These are phyloP conservation scores for Brachyalestes nurse DNA, from an alignment of 2,797 vertebrate species.

Conservation along the genomic window DNA sequence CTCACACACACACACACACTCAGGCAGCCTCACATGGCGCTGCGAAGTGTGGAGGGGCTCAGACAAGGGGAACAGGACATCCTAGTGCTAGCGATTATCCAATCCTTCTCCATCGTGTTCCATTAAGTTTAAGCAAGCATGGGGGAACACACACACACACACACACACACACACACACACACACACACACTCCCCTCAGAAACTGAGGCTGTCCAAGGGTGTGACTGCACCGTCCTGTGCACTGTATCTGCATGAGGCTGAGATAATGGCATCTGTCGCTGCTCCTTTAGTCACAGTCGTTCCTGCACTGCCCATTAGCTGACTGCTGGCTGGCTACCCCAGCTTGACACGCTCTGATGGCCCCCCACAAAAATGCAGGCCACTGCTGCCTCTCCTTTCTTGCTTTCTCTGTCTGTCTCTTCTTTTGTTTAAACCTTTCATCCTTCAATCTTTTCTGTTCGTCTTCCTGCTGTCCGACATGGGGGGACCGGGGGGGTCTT, in stretches of 20 bases:
- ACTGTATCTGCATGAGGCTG: constrained; percentile 76
- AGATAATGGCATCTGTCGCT: constrained; percentile 81
- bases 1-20: constrained; percentile 10
- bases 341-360: constrained; percentile 71
- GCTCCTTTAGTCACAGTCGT: constrained; percentile 75
- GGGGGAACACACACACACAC: constrained; percentile 35
- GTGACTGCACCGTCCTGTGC: constrained; percentile 65
- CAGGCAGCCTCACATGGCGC: constrained; percentile 28
- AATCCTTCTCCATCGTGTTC: constrained; percentile 74
- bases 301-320: constrained; percentile 77
- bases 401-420: constrained; percentile 42
- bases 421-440: constrained; percentile 37
- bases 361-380: constrained; percentile 72
- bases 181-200: constrained; percentile 27
- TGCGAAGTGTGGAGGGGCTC: constrained; percentile 61
- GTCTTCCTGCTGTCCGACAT: constrained; percentile 51
- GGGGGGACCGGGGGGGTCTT: constrained; percentile 37
- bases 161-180: constrained; percentile 48
- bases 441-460: constrained; percentile 22
- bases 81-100: constrained; percentile 73
- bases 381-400: constrained; percentile 66
- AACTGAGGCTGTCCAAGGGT: constrained; percentile 34
- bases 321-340: constrained; percentile 71
- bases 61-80: constrained; percentile 74
- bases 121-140: constrained; percentile 73